Conservation (phyloP, 2,113 vertebrate genomes). For the Antigone vipio region DNA sequence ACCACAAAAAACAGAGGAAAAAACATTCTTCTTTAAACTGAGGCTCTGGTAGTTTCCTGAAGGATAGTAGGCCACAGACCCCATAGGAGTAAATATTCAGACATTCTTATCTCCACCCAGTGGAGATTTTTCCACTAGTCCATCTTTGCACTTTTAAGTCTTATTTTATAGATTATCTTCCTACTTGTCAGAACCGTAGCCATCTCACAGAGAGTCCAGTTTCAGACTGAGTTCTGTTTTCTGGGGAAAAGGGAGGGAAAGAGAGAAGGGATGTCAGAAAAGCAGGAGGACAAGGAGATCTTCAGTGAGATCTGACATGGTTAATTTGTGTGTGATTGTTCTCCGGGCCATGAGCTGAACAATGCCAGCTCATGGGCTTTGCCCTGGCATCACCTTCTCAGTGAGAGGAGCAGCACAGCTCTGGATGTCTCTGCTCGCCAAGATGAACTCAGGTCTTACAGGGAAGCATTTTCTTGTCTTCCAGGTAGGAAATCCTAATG, state of each 20-base stretch:
- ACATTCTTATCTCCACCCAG: neutral
- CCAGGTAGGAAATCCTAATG: neutral
- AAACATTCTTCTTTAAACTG: neutral
- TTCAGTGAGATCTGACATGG: neutral
- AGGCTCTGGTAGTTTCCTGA: neutral
- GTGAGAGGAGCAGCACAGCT: neutral
- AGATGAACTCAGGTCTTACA: neutral
- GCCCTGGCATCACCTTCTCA: neutral
- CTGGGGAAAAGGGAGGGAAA: neutral
- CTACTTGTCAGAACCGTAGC: neutral
- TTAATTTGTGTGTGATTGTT: neutral
- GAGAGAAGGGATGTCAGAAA: neutral
- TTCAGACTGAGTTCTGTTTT: neutral
- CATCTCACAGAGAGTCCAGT: neutral
- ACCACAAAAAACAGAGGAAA: neutral
- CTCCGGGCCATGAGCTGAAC: neutral
- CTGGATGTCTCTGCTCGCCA: neutral
- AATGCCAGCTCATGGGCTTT: neutral
- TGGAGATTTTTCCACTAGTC: neutral
- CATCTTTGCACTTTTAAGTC: neutral
- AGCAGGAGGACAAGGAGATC: neutral
- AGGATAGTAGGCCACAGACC: neutral
- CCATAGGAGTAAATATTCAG: neutral
- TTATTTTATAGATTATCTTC: neutral
- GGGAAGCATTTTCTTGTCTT: neutral